Evolutionary conservation across 2,888 invertebrate species (phyloP), one percentile per base, ranked within the genome.

Genomic region (Ennomos fuscantarius): DNA sequence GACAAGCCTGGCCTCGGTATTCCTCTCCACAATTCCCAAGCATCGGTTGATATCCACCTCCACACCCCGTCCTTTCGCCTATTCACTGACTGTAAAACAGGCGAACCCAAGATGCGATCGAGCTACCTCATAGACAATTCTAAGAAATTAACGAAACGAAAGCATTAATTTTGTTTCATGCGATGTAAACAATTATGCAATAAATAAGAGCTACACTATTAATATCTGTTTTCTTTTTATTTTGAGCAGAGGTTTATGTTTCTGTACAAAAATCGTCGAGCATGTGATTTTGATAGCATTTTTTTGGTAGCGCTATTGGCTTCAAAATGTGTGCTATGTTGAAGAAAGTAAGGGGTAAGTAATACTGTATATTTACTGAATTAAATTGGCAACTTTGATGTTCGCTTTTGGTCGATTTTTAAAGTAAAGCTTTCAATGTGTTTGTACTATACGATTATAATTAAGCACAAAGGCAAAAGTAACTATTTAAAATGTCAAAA

Each of bases 231-330:
- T 64, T 66, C 60, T 63, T 73, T 72, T 63, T 70, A 70, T 72
- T 79, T 69, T 78, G 87, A 87, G 87, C 89, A 89, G 89, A 89
- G 89, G 84, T 88, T 86, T 77, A 69, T 74, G 69, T 69, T 63
- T 69, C 53, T 55, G 59, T 52, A 53, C 33, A 49, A 49, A 12
- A 48, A 46, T 31, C 41, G 36, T 36, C 52, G 34, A 40, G 55
- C 53, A 50, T 56, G 55, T 50, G 50, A 51, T 42, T 56, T 42
- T 50, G 46, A 43, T 56, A 50, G 53, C 53, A 55, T 49, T 41
- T 40, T 56, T n/a, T 41, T 45, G 41, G 47, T 53, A 46, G 41
- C 45, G 41, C 55, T 52, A 52, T 42, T 48, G 10, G 55, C 55
- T 55, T 55, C 39, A 35, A 52, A 55, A 52, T 55, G 45, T 60